Evolutionary conservation across 1,140 invertebrate genomes (phyloP), one percentile per base, ranked within the genome.

Genomic region (Cotesia typhae): DNA sequence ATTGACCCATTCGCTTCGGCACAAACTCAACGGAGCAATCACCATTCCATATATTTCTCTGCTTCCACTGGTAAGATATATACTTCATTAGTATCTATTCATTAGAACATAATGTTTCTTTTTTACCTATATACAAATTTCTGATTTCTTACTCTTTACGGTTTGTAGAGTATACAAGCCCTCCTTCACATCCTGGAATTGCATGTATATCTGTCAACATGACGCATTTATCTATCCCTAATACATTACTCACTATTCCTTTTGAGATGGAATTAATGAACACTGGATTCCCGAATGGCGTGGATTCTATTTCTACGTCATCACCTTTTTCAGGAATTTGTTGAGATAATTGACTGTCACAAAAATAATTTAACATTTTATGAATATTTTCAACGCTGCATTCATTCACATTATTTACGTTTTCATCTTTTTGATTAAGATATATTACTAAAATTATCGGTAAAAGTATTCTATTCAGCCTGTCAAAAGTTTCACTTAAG

Each of bases 1-100:
- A 74, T 90, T 89, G 74, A 90, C 88, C 88, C 89, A 89, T 82
- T 91, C 90, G 7, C 88, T 88, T 12, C 87, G 85, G 84, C 89
- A 91, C 89, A 89, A 90, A 67, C 87, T 88, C 74, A 90, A 82
- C 73, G 88, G 84, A 65, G 88, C 89, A 51, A 91, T 84, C 73
- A 91, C 88, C 70, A 89, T 84, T 38, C 90, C 90, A 57, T 78
- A 82, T 67, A 85, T 75, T 41, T 55, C 71, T 69, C 76, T 72
- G 12, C 51, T 64, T 35, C 73, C 68, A 14, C 80, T 76, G 38
- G 71, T 61, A 36, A 70, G 38, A 65, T 63, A 35, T 59, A 69
- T 60, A 74, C 57, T 55, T 63, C 52, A 68, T 75, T 51, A 66
- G 36, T 70, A 61, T 35, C 52, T 55, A 63, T 73, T 70, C 70